phyloP scores from a whole-genome alignment of 2,888 invertebrate species.

The Cryptocephalus moraei region DNA sequence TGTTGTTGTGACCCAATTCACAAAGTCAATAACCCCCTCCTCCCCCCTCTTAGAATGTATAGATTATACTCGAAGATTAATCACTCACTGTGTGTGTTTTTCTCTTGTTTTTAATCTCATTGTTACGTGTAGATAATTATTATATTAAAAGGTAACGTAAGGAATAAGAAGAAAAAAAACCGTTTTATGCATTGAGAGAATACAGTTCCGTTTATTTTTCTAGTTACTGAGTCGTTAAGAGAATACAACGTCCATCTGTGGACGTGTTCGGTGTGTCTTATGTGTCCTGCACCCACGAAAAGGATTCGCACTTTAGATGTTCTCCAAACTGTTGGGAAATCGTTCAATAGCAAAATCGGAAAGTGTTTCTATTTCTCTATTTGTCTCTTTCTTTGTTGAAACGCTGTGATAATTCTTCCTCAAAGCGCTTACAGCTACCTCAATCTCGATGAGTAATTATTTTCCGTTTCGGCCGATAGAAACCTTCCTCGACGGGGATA shows the following conservation, averaged over 20 bases:
- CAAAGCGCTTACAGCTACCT: conserved; percentile 12
- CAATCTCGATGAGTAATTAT: conserved; percentile 2
- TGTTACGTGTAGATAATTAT: conserved; percentile 7
- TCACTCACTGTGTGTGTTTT: too few species aligned
- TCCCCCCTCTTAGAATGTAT: too few species aligned
- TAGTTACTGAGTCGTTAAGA: conserved; percentile 5
- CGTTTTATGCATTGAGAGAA: conserved; percentile 10
- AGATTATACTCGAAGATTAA: too few species aligned
- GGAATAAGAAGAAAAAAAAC: not conserved
- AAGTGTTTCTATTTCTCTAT: not conserved
- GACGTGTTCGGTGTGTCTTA: not conserved
- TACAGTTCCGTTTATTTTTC: conserved; percentile 2
- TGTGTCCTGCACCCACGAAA: too few species aligned
- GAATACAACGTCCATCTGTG: conserved; percentile 1
- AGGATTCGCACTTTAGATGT: too few species aligned
- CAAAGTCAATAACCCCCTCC: too few species aligned
- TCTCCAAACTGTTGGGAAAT: not conserved
- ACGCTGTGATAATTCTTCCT: conserved; percentile 8
- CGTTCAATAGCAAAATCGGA: too few species aligned
- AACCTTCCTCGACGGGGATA: conserved; percentile 10
- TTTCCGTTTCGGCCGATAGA: conserved; percentile 7
- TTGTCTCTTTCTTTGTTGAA: not conserved
- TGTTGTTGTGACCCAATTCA: too few species aligned
- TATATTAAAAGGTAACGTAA: conserved; percentile 1
- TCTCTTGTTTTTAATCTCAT: not conserved